Conservation (phyloP, 2,113 vertebrate species). For the Pangasianodon hypophthalmus region DNA sequence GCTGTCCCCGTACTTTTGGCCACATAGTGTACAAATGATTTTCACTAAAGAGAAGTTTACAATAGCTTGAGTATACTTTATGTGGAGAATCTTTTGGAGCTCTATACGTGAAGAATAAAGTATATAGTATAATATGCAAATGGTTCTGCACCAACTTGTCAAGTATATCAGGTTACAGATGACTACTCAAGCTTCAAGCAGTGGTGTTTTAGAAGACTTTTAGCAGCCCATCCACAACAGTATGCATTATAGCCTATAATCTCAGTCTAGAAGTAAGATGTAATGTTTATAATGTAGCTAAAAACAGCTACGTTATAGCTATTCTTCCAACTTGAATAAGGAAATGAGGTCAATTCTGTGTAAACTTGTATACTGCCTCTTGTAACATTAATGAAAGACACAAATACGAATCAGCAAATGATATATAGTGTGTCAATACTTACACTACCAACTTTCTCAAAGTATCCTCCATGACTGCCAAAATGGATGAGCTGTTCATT, state of each 20-base stretch:
- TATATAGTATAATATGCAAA: neutral
- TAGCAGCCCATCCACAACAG: neutral
- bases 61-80: neutral
- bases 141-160: neutral
- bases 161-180: neutral
- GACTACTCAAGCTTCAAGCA: neutral
- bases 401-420: neutral
- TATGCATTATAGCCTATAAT: neutral
- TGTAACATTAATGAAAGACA: neutral
- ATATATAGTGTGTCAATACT: constrained; percentile 66
- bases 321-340: neutral
- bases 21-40: neutral
- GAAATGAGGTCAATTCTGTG: neutral
- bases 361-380: neutral
- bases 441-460: constrained; percentile 96
- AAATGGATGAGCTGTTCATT: constrained; percentile 95
- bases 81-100: neutral
- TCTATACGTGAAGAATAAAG: neutral
- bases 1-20: neutral
- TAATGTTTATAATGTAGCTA: neutral
- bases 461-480: constrained; percentile 90
- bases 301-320: neutral
- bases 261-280: neutral
- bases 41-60: neutral
- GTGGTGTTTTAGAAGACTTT: neutral